These are phyloP conservation scores for Diorhabda carinulata DNA, from an alignment of 1,140 invertebrate species.

Conservation along the genomic window DNA sequence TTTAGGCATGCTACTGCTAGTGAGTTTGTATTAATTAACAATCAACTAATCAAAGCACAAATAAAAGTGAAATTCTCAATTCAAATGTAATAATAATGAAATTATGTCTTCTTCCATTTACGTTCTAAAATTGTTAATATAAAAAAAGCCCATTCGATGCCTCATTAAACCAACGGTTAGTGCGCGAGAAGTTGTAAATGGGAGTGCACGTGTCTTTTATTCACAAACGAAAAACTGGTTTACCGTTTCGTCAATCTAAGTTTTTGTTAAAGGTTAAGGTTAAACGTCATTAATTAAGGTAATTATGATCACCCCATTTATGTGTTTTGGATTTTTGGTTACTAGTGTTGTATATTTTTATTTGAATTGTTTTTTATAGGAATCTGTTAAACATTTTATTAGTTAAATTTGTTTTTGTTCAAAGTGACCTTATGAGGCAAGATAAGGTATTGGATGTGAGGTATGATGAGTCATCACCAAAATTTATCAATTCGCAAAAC, in stretches of 20 bases:
- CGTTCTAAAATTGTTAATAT: too few species aligned
- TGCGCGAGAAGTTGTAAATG: too few species aligned
- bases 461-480: slow-evolving; percentile 42
- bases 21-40: too few species aligned
- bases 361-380: background rate
- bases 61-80: too few species aligned
- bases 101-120: too few species aligned
- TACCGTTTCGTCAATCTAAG: background rate
- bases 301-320: background rate
- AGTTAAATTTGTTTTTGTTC: background rate
- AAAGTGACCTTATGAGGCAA: background rate
- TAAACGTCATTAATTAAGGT: background rate
- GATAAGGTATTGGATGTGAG: background rate
- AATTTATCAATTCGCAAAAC: slow-evolving; percentile 36
- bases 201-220: too few species aligned
- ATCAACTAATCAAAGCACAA: too few species aligned
- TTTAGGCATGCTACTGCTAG: too few species aligned
- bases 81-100: too few species aligned
- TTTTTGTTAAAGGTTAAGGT: background rate
- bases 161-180: too few species aligned
- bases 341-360: background rate
- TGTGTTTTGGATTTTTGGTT: background rate
- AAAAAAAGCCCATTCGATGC: too few species aligned
- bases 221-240: background rate
- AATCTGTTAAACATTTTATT: background rate